phyloP scores from a whole-genome alignment of 1,140 invertebrate genomes.

The Heterodera carotae region DNA sequence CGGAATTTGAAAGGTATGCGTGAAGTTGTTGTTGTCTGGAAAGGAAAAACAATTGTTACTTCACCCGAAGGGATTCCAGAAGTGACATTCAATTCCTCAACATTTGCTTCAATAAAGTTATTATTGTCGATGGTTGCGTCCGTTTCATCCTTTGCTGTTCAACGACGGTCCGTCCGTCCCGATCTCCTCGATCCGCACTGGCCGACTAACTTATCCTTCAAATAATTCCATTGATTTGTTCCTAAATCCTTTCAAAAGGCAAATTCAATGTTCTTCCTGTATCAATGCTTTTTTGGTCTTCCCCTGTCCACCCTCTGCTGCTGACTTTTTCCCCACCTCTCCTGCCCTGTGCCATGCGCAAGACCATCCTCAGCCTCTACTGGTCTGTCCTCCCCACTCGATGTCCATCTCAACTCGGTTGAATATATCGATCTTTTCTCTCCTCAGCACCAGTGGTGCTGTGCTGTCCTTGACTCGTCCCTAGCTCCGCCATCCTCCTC shows the following conservation, averaged over 20 bases:
- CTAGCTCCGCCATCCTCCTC: slow-evolving; percentile 8
- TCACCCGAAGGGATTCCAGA: background rate
- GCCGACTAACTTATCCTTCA: background rate
- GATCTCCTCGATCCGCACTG: background rate
- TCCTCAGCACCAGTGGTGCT: background rate
- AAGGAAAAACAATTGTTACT: background rate
- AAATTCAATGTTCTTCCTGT: background rate
- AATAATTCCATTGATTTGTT: background rate
- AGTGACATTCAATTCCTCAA: background rate
- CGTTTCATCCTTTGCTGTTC: background rate
- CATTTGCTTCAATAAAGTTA: background rate
- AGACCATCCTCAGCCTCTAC: no score
- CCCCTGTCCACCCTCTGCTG: background rate
- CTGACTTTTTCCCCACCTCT: no score
- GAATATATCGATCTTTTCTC: background rate
- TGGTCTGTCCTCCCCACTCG: no score
- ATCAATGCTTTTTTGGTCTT: background rate
- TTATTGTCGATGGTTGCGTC: background rate
- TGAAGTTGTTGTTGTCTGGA: background rate
- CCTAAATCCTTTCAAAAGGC: no score
- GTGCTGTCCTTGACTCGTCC: slow-evolving; percentile 13
- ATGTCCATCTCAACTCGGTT: background rate
- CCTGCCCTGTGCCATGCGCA: no score
- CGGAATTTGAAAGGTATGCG: background rate
- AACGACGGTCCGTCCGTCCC: no score